Percentiles rank a stretch among this genome's conserved stretches.
Conservation (phyloP, 2,113 vertebrate genomes). For the Corydoras sp. region DNA sequence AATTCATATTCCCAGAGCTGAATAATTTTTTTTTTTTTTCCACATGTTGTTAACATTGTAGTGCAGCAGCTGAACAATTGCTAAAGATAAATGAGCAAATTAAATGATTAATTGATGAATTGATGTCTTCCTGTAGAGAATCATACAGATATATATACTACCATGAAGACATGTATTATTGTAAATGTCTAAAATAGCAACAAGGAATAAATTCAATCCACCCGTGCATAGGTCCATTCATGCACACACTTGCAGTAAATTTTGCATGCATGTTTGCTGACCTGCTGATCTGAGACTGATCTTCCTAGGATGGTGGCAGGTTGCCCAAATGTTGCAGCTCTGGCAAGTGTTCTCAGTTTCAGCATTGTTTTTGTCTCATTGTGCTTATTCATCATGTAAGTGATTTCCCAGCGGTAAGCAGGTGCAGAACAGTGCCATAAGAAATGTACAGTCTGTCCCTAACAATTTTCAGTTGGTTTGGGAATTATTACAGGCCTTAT, state of each 20-base stretch:
- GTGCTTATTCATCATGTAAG: slow-evolving; percentile 48
- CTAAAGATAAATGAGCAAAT: no score
- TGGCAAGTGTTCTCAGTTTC: slow-evolving; percentile 46
- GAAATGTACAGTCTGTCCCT: slow-evolving; percentile 23
- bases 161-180: no score
- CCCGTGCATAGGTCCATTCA: no score
- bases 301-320: slow-evolving; percentile 35
- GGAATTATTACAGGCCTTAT: not conserved
- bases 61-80: no score
- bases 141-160: no score
- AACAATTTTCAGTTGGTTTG: slow-evolving; percentile 9
- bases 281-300: slow-evolving; percentile 45
- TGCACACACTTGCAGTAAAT: slow-evolving; percentile 1
- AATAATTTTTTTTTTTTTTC: not conserved
- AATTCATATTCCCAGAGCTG: not conserved
- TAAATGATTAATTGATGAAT: no score
- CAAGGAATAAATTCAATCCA: no score
- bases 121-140: no score
- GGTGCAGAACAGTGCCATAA: slow-evolving; percentile 17
- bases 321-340: slow-evolving; percentile 39
- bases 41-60: no score
- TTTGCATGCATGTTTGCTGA: slow-evolving; percentile 16
- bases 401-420: slow-evolving; percentile 18
- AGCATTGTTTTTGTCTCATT: slow-evolving; percentile 41
- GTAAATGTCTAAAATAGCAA: no score